Base-by-base conservation (phyloP, 2,888 invertebrate species). In the Axea sp. region DNA sequence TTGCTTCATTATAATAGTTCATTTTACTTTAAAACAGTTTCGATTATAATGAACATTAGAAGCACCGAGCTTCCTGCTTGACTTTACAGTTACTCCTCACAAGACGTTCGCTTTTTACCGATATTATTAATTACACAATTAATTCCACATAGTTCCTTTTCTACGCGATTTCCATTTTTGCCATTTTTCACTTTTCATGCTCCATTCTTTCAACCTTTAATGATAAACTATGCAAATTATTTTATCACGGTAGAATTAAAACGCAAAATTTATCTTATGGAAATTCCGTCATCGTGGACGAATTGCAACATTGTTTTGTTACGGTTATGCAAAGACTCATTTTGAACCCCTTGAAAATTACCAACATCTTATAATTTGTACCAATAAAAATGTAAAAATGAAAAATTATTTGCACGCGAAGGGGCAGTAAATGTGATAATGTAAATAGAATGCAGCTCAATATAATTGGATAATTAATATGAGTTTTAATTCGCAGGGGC, bases 401-500 rank as follows among this genome's bases (percentile, higher is more conserved):
- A 12, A 39, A 17, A 12, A 41, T 28, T 15, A 11, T 55, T 55
- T 26, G 24, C 31, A 11, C 14, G 24, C 26, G 12, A 3, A 51
- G 28, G 39, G 28, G 30, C 30, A 41, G 45, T 55, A 41, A 51
- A 49, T 14, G 26, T 45, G 43, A 35, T 60, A 45, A 51, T 24
- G 37, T 35, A 69, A 60, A 33, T 53, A 37, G 12, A 53, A 60
- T 8, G 45, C 12, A 3, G 35, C 19, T 45, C 15, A 37, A 53
- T 53, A 33, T 31, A 49, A 62, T 62, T 28, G 24, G 33, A 62
- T 62, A 47, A 62, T 71, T 62, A 71, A 62, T 37, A 51, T 15
- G 30, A 17, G 24, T 69, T 47, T 74, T 74, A 51, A 41, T 59
- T 77, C 83, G 8, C 89, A 92, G 91, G 93, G 93, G 67, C 92